These are phyloP conservation scores for Eupithecia subumbrata DNA, from an alignment of 2,888 invertebrate species.

Conservation along the genomic window DNA sequence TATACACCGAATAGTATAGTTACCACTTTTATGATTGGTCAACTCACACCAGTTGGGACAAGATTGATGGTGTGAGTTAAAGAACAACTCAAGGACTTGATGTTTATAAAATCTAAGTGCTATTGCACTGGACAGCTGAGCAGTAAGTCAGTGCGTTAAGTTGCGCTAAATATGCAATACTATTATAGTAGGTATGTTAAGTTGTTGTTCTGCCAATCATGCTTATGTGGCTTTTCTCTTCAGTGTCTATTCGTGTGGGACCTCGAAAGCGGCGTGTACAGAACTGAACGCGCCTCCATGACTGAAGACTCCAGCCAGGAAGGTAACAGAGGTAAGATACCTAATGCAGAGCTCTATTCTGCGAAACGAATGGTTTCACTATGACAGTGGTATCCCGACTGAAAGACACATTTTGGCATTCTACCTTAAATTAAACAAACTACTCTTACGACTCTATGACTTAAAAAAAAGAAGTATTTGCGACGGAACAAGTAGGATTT, in stretches of 20 bases:
- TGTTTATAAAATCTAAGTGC: background rate
- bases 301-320: constrained; percentile 79
- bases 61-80: too few relatives aligned
- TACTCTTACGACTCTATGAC: too few relatives aligned
- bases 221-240: constrained; percentile 26
- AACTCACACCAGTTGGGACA: too few relatives aligned
- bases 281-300: constrained; percentile 77
- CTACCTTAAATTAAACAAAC: too few relatives aligned
- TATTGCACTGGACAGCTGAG: background rate
- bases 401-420: too few relatives aligned
- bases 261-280: constrained; percentile 76
- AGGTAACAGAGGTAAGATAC: constrained; percentile 69
- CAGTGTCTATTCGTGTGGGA: constrained; percentile 82
- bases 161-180: background rate
- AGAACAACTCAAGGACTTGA: background rate
- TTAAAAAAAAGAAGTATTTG: too few relatives aligned
- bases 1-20: too few relatives aligned
- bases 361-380: too few relatives aligned
- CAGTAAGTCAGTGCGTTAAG: background rate
- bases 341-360: too few relatives aligned
- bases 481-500: too few relatives aligned
- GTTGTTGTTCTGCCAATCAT: background rate
- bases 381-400: too few relatives aligned
- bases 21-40: too few relatives aligned
- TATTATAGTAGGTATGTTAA: background rate